Percentiles rank a stretch among this genome's conserved stretches.
phyloP scores from a whole-genome alignment of 2,113 vertebrate species.

The Cyanoliseus patagonus region DNA sequence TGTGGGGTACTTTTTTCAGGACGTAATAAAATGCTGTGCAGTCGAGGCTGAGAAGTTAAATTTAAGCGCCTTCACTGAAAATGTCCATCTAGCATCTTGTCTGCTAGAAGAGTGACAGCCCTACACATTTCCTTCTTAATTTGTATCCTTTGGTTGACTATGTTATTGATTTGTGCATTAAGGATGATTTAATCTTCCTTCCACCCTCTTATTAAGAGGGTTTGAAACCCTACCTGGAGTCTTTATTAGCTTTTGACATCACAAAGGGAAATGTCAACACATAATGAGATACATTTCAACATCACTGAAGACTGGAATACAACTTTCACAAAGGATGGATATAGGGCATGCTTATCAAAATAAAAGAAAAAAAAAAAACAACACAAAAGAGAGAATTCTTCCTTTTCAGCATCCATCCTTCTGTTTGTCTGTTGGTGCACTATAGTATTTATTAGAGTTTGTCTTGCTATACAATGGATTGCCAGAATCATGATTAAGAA shows the following conservation, averaged over 20 bases:
- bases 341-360: background rate
- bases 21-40: background rate
- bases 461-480: conserved; percentile 63
- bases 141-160: conserved; percentile 32
- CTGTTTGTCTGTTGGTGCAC: conserved; percentile 41
- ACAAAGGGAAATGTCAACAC: conserved; percentile 33
- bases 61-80: background rate
- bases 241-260: conserved; percentile 54
- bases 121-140: conserved; percentile 34
- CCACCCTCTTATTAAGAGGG: conserved; percentile 16
- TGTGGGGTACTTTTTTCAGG: background rate
- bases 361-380: background rate
- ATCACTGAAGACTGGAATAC: background rate
- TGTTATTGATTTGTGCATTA: conserved; percentile 49
- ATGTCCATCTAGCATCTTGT: background rate
- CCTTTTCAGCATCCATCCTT: conserved; percentile 31
- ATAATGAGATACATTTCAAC: conserved; percentile 38
- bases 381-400: background rate
- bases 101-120: background rate
- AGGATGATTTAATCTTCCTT: conserved; percentile 58
- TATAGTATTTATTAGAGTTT: conserved; percentile 67
- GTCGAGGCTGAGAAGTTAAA: background rate
- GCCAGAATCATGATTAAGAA: conserved; percentile 78
- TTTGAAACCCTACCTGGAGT: conserved; percentile 31
- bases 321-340: background rate